Percentiles rank a stretch among this genome's conserved stretches.
Evolutionary conservation across 2,888 invertebrate genomes (phyloP).

Genomic region (Xestia ashworthii): DNA sequence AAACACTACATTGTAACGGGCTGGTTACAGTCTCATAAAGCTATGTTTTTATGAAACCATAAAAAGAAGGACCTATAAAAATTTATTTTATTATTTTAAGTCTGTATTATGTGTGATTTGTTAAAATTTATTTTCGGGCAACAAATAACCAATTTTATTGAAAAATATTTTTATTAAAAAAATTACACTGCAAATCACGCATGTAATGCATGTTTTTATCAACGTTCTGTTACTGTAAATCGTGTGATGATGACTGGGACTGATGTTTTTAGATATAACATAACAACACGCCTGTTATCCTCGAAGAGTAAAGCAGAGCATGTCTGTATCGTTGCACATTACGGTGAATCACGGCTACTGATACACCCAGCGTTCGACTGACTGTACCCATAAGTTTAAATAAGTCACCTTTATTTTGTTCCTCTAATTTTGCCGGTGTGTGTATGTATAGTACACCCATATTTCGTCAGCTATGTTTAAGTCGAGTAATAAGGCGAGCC

Average conservation of each 20-base stretch:
- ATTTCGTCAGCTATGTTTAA: too few relatives aligned
- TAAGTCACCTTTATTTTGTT: too few relatives aligned
- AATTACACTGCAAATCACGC: background rate
- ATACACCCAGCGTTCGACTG: too few relatives aligned
- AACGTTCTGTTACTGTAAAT: background rate
- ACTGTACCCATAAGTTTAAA: too few relatives aligned
- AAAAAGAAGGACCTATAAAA: conserved; percentile 19
- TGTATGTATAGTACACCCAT: too few relatives aligned
- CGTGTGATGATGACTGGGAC: background rate
- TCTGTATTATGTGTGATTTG: background rate
- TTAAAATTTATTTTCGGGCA: background rate
- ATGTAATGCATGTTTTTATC: background rate
- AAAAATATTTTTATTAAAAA: background rate
- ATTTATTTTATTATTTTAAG: conserved; percentile 24
- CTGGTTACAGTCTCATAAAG: conserved; percentile 30
- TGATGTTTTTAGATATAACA: too few relatives aligned
- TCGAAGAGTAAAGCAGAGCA: too few relatives aligned
- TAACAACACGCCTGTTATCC: too few relatives aligned
- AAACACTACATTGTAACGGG: conserved; percentile 28
- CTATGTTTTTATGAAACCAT: conserved; percentile 33
- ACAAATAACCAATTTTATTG: background rate
- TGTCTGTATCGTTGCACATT: too few relatives aligned
- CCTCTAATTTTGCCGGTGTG: too few relatives aligned
- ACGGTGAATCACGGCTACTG: too few relatives aligned
- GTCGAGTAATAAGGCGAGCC: too few relatives aligned